These are phyloP conservation scores for Lepus timidus DNA, from an alignment of 2,113 vertebrate genomes.

Conservation along the genomic window DNA sequence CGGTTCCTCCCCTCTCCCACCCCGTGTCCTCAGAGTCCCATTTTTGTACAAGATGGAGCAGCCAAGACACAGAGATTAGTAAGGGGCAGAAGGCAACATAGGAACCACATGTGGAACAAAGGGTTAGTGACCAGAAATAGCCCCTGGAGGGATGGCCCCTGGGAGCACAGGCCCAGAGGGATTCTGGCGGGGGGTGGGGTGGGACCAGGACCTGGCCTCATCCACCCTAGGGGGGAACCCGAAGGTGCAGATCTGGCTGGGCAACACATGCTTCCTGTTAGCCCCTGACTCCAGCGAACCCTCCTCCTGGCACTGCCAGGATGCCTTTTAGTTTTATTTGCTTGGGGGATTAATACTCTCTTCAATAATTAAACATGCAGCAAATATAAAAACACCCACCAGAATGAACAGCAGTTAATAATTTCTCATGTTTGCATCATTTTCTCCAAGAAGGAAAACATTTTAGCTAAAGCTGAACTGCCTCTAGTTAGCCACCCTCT, in stretches of 20 bases:
- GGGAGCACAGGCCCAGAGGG: too few species aligned
- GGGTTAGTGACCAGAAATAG: neutral
- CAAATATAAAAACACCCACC: neutral
- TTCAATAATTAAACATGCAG: conserved; percentile 60
- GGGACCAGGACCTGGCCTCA: neutral
- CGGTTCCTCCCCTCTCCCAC: neutral
- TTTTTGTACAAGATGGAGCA: neutral
- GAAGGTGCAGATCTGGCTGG: neutral
- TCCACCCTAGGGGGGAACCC: neutral
- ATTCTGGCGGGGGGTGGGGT: neutral
- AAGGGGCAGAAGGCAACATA: neutral
- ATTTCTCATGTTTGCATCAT: conserved; percentile 49
- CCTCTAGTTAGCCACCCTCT: neutral
- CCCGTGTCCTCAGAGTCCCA: neutral
- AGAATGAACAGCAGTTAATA: conserved; percentile 44
- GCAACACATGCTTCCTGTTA: neutral
- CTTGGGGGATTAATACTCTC: conserved; percentile 35
- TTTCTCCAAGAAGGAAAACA: conserved; percentile 29
- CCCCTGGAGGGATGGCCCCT: neutral
- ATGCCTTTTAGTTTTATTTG: conserved; percentile 46
- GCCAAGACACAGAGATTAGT: neutral
- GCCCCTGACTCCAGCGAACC: neutral
- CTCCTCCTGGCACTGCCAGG: neutral
- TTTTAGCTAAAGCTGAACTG: conserved; percentile 18
- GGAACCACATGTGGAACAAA: neutral